Evolutionary conservation across 2,113 vertebrate genomes (phyloP), one percentile per base, ranked within the genome.

Genomic region (Epinephelus moara): DNA sequence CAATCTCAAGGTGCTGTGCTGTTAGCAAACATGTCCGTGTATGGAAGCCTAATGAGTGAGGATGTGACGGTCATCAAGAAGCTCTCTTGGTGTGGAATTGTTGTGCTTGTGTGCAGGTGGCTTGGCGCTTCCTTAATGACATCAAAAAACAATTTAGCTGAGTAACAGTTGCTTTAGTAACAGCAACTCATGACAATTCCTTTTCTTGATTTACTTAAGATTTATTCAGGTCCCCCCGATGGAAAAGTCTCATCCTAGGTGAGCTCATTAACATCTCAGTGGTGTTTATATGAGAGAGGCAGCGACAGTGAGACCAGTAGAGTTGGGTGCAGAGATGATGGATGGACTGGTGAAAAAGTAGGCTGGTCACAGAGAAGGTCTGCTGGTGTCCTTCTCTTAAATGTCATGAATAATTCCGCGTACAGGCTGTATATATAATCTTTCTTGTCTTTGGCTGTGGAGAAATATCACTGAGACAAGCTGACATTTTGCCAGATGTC

Each of bases 401-500:
- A 49, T 56, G 9, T 59, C 42, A 75, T 75, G 30, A 70, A 61
- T 42, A 9, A 71, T 14, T 75, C 11, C 56, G 42, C 13, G 19
- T 53, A 4, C 6, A 19, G 6, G 3, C 61, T 21, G 10, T 25
- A 55, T 42, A 27, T 11, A 4, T 23, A 49, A 45, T 27, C 25
- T 81, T 2, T 53, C 15, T 21, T 23, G 14, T 45, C 17, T 81
- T 56, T 50, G 47, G 11, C 55, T 19, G n/a, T 53, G 70, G 25
- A 45, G 30, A 56, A 37, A 57, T 72, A 60, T 68, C 57, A 30
- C 37, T 68, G 21, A 62, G 49, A 55, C 19, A 61, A 67, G 17
- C 4, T 30, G 21, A 49, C 70, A 61, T 85, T 80, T 62, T 69
- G 49, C 33, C 49, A 75, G 21, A 70, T 67, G 25, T 79, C 33